A percentile compares a stretch with the other conserved stretches of the same genome.
phyloP scores from a whole-genome alignment of 2,888 invertebrate genomes.

The Chouioia cunea region DNA sequence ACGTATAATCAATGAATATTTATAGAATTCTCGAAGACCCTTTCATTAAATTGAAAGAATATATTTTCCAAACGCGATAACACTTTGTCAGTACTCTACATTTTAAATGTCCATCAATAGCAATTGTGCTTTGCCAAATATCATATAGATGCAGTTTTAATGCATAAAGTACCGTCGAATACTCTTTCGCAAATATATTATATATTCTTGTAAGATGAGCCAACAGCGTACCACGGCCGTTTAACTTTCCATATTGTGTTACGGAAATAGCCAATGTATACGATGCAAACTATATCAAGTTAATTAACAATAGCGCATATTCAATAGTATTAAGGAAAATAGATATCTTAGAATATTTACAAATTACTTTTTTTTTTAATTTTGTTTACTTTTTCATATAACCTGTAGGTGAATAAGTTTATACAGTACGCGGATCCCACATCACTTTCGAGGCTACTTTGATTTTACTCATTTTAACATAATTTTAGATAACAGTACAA shows the following conservation, averaged over 20 bases:
- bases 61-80: not conserved
- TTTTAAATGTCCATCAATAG: constrained; percentile 10
- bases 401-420: constrained; percentile 21
- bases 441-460: constrained; percentile 36
- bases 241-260: constrained; percentile 66
- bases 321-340: constrained; percentile 45
- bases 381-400: constrained; percentile 16
- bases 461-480: constrained; percentile 4
- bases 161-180: constrained; percentile 56
- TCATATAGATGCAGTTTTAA: constrained; percentile 27
- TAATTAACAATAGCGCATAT: constrained; percentile 59
- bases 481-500: no score
- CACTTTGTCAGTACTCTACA: constrained; percentile 13
- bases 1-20: not conserved
- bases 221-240: constrained; percentile 65
- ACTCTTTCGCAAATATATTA: constrained; percentile 64
- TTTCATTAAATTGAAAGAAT: not conserved
- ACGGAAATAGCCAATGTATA: constrained; percentile 68
- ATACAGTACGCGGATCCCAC: not conserved
- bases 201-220: constrained; percentile 53
- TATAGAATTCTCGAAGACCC: not conserved
- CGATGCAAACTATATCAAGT: constrained; percentile 62
- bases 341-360: constrained; percentile 22
- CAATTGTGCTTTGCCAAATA: constrained; percentile 39
- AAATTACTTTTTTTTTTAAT: constrained; percentile 26